A percentile compares a stretch with the other conserved stretches of the same genome.
These are phyloP conservation scores for Leptinotarsa rubiginosa DNA, from an alignment of 2,888 invertebrate genomes.

Conservation along the genomic window DNA sequence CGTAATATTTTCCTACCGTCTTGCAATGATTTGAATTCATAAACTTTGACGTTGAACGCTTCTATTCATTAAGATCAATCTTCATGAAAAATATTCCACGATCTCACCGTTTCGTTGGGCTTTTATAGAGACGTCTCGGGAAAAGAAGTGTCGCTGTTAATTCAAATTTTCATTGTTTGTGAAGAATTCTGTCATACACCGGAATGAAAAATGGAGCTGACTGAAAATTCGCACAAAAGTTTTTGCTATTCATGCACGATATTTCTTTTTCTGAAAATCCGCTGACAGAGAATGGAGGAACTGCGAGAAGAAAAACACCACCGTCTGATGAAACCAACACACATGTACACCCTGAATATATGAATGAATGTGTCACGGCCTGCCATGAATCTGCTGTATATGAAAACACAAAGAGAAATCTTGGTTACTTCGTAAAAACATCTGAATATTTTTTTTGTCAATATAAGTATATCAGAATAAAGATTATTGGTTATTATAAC, in stretches of 20 bases:
- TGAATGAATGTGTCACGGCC: neutral
- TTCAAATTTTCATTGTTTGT: slow-evolving; percentile 8
- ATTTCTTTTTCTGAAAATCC: neutral
- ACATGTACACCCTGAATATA: neutral
- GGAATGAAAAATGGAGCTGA: slow-evolving; percentile 9
- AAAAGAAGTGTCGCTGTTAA: slow-evolving; percentile 7
- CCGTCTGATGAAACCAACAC: neutral
- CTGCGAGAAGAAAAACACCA: neutral
- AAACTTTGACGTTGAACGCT: neutral
- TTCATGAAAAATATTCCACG: neutral
- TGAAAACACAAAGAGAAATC: no score
- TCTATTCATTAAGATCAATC: neutral
- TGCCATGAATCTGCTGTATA: no score
- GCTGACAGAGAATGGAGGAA: slow-evolving; percentile 6
- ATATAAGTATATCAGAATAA: no score
- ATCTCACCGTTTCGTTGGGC: neutral
- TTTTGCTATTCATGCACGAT: slow-evolving; percentile 12
- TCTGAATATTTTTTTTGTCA: no score
- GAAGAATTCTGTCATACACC: slow-evolving; percentile 5
- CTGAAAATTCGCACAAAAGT: neutral
- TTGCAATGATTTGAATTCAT: neutral
- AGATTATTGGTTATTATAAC: no score
- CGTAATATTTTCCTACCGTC: no score
- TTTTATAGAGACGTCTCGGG: slow-evolving; percentile 1
- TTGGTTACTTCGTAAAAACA: no score